phyloP scores from a whole-genome alignment of 1,140 invertebrate genomes.

The Zeugodacus cucurbitae region DNA sequence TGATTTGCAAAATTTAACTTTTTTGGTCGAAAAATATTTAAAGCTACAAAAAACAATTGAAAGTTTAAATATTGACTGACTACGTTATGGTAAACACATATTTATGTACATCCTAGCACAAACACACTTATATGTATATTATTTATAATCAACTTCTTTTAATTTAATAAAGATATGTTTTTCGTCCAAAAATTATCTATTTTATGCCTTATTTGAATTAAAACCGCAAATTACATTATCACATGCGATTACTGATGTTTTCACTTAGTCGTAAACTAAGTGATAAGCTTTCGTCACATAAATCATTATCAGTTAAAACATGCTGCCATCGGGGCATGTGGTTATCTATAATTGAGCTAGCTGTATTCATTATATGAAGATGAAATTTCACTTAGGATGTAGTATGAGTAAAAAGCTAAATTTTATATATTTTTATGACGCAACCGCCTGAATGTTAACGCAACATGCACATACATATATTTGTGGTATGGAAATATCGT shows the following conservation, averaged over 20 bases:
- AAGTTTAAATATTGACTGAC: constrained; percentile 44
- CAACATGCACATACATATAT: background rate
- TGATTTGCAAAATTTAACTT: constrained; percentile 44
- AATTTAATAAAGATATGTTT: too few species aligned
- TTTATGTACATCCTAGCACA: too few species aligned
- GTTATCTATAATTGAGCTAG: background rate
- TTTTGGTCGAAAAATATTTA: constrained; percentile 43
- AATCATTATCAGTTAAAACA: background rate
- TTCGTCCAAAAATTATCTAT: too few species aligned
- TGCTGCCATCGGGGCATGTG: background rate
- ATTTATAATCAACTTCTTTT: too few species aligned
- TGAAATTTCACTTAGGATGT: background rate
- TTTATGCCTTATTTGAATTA: too few species aligned
- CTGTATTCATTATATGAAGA: background rate
- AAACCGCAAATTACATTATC: too few species aligned
- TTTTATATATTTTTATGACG: background rate
- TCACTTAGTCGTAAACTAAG: too few species aligned
- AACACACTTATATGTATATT: too few species aligned
- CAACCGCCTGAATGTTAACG: background rate
- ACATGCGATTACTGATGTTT: too few species aligned
- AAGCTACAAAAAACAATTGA: constrained; percentile 29
- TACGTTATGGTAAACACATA: too few species aligned
- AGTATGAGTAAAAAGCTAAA: background rate
- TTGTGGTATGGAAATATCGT: background rate
- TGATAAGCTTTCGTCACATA: too few species aligned